Evolutionary conservation across 1,140 invertebrate species (phyloP), one percentile per base, ranked within the genome.

Genomic region (Aphis gossypii): DNA sequence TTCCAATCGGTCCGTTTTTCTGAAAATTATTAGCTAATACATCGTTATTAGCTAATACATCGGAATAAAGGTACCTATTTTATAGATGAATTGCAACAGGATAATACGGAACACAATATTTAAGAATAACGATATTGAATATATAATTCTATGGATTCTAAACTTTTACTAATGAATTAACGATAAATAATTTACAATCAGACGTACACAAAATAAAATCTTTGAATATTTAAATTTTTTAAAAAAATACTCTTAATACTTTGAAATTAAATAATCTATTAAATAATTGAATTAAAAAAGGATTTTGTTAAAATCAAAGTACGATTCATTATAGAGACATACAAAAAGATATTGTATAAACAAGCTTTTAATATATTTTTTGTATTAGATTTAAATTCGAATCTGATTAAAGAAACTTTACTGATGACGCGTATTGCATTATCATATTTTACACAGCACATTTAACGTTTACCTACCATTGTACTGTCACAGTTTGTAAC

Each of bases 141-240:
- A 38, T 20, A 38, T 20, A 54, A 89, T 21, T 56, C 21, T 54
- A 38, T n/a, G 35, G n/a, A 21, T 56, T 89, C 21, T 4, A 7
- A 87, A 87, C 44, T 87, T 87, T 87, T n/a, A 87, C 84, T 48
- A 87, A 87, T 87, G 9, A 41, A 86, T 86, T 86, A 44, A 86
- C 38, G 46, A 51, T 46, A n/a, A 87, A 25, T 87, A 48, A 76
- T 76, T 18, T 35, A 76, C n/a, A 68, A 68, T 60, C 25, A 25
- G 30, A 9, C 14, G 30, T 68, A 68, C 0, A 30, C 2, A 76
- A 68, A n/a, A n/a, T n/a, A 4, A 11, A 18, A 68, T 76, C 4
- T 86, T 30, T 14, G 44, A 46, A 86, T 46, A 7, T 86, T 86
- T 86, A 46, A 86, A 46, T 35, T 35, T 35, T 35, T 84, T 44